Evolutionary conservation across 2,113 vertebrate species (phyloP), one percentile per base, ranked within the genome.

Genomic region (Chaetops frenatus): DNA sequence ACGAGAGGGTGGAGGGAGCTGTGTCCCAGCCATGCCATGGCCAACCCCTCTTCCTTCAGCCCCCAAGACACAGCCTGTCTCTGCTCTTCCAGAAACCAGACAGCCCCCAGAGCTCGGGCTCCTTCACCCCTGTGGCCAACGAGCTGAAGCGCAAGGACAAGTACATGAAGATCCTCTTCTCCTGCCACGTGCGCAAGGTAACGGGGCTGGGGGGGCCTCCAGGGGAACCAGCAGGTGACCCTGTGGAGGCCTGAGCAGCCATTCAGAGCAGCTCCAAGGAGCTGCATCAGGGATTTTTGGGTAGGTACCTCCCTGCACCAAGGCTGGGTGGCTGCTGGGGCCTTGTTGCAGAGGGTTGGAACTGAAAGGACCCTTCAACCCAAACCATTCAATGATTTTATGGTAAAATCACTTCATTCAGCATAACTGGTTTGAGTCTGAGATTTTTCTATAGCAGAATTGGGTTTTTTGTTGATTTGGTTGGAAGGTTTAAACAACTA

Each of bases 91-190:
- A 99, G 99, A 99, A 98, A 91, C 95, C 97, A 56, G 99, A 99
- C 51, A 98, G 97, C 60, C 97, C 98, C 7, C 98, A 99, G 80
- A 97, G 95, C 36, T 98, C 98, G 0, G 96, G 98, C 33, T 98
- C 98, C 1, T 99, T 99, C 95, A 97, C 98, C 9, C 97, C 99
- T 2, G 98, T 99, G 13, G 98, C 98, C 94, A 99, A 98, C 54
- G 99, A 99, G 89, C 97, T 99, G 95, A 99, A 99, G 94, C 97
- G 99, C 25, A 99, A 99, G 86, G 99, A 99, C 98, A 99, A 99
- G 88, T 99, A 99, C 97, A 99, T 99, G 99, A 98, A 97, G 2
- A 69, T 99, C 25, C 98, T 99, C 82, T 99, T 99, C 96, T 99
- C 99, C 86, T 99, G 99, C 91, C 99, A 99, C 4, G 99, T 99